Evolutionary conservation across 2,888 invertebrate species (phyloP).

Genomic region (Hemaris fuciformis): DNA sequence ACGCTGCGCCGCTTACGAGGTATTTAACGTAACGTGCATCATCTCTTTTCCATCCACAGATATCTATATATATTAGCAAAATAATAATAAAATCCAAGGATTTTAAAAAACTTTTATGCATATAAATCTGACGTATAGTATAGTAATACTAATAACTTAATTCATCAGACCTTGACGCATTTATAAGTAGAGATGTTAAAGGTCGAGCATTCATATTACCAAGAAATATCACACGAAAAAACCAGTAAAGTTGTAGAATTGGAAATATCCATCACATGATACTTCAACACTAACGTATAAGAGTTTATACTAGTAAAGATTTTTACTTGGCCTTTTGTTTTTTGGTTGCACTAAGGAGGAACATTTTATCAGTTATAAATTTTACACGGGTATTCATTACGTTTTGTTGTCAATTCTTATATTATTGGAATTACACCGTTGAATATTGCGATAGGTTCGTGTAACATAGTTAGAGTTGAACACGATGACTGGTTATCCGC

Average conservation of each 20-base stretch:
- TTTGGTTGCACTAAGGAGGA: not conserved
- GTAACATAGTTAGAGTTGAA: not conserved
- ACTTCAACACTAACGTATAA: no score
- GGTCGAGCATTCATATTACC: not conserved
- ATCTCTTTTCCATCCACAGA: not conserved
- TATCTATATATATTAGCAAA: not conserved
- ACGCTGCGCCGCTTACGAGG: not conserved
- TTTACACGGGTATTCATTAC: not conserved
- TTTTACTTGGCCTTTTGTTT: not conserved
- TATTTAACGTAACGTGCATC: not conserved
- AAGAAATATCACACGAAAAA: not conserved
- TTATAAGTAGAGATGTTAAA: not conserved
- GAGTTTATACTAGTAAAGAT: no score
- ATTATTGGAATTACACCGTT: not conserved
- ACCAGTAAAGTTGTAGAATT: not conserved
- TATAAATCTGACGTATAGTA: not conserved
- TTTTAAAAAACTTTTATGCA: not conserved
- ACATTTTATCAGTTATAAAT: not conserved
- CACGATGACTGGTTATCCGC: conserved; percentile 30
- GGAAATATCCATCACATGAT: no score
- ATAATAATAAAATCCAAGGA: not conserved
- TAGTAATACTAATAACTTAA: not conserved
- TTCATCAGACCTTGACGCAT: not conserved
- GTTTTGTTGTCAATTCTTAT: not conserved
- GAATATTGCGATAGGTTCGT: not conserved